Conservation (phyloP, 2,888 invertebrate species). For the Ormia ochracea region DNA sequence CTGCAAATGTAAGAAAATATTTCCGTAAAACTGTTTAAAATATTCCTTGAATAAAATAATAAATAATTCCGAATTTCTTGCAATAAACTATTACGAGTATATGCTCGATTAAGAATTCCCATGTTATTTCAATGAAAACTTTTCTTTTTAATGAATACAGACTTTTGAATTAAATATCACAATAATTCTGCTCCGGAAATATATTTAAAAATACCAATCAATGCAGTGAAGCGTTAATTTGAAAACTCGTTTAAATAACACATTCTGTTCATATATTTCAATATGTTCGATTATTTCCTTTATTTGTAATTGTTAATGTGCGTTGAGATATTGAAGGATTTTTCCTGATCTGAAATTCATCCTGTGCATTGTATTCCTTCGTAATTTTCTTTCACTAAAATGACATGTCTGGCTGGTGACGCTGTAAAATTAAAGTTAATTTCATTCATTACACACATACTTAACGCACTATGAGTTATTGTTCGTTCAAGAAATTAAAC, state of each 20-base stretch:
- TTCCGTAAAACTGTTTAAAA: too few species aligned
- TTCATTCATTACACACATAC: slow-evolving; percentile 35
- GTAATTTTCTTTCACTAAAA: slow-evolving; percentile 27
- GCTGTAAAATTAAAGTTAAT: slow-evolving; percentile 59
- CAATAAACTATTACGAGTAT: too few species aligned
- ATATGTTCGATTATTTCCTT: neutral
- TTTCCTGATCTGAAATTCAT: neutral
- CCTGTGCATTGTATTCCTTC: slow-evolving; percentile 3
- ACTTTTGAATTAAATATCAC: neutral
- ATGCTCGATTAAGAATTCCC: too few species aligned
- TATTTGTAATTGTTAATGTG: neutral
- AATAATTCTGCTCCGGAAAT: slow-evolving; percentile 43
- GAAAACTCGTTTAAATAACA: slow-evolving; percentile 51
- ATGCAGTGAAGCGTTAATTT: slow-evolving; percentile 74
- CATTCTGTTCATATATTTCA: neutral
- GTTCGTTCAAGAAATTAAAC: slow-evolving; percentile 32
- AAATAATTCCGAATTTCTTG: too few species aligned
- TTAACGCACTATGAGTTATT: slow-evolving; percentile 3
- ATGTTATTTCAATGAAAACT: too few species aligned
- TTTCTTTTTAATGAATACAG: too few species aligned
- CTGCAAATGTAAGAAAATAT: too few species aligned
- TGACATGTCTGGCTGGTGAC: slow-evolving; percentile 52
- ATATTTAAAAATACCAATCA: slow-evolving; percentile 67
- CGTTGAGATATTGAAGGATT: neutral
- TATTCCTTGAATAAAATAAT: too few species aligned